Conservation (phyloP, 2,113 vertebrate genomes). For the Felis chaus region DNA sequence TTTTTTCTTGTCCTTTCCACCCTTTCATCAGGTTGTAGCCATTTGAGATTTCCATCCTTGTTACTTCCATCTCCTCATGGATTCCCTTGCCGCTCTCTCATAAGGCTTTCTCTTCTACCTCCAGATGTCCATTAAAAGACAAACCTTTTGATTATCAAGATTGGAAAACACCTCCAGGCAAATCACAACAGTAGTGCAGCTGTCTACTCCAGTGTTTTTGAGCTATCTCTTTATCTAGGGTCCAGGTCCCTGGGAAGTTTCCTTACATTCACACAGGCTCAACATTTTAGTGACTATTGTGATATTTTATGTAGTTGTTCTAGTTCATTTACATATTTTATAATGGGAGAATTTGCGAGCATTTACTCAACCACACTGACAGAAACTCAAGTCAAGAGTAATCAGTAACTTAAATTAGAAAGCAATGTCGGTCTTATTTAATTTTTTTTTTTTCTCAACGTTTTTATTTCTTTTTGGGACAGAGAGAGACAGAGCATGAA, state of each 20-base stretch:
- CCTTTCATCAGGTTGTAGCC: background rate
- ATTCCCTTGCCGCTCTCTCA: rapidly evolving
- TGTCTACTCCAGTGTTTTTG: background rate
- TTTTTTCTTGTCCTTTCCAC: background rate
- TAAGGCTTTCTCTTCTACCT: background rate
- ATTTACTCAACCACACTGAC: background rate
- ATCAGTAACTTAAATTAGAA: background rate
- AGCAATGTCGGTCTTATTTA: background rate
- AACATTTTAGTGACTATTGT: background rate
- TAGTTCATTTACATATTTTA: background rate
- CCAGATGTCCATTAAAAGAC: background rate
- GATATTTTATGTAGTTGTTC: background rate
- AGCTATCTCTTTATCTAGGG: background rate
- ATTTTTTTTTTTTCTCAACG: too few relatives aligned
- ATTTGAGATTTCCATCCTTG: background rate
- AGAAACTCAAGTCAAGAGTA: background rate
- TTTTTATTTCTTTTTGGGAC: too few relatives aligned
- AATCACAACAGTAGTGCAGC: background rate
- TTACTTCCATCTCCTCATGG: background rate
- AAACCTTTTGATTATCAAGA: background rate
- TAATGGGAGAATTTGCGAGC: background rate
- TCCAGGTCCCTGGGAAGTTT: background rate
- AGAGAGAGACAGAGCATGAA: too few relatives aligned
- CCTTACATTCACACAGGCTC: background rate
- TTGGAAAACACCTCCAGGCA: background rate